These are phyloP conservation scores for Aplysia californica DNA, from an alignment of 1,140 invertebrate genomes.

Conservation along the genomic window DNA sequence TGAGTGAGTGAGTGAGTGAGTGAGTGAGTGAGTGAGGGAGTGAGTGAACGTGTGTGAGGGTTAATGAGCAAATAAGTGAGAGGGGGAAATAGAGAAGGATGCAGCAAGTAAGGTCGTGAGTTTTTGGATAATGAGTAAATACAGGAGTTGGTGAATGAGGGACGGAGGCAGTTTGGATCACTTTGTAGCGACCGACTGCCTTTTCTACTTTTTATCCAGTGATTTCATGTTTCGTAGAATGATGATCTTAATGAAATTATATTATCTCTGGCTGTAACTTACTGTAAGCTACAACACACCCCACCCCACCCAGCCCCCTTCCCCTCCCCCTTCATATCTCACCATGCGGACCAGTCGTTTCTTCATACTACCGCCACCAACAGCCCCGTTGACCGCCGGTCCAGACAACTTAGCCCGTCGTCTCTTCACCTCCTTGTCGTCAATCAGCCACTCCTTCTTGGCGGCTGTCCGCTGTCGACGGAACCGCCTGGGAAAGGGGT, in stretches of 20 bases:
- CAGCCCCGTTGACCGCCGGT: not conserved
- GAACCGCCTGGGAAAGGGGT: not conserved
- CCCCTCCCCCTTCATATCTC: conserved; percentile 2
- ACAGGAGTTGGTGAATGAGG: not conserved
- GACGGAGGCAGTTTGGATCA: too few relatives aligned
- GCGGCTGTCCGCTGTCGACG: not conserved
- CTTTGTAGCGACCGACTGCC: too few relatives aligned
- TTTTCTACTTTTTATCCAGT: too few relatives aligned
- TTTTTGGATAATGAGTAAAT: not conserved
- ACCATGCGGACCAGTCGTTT: conserved; percentile 11
- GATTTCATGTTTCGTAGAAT: too few relatives aligned
- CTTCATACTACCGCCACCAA: not conserved
- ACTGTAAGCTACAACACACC: not conserved
- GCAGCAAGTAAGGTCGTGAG: not conserved
- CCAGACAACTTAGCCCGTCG: conserved; percentile 2
- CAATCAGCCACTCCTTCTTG: conserved; percentile 6
- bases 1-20: not conserved
- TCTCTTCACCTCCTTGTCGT: conserved; percentile 14
- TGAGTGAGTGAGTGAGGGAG: too few relatives aligned
- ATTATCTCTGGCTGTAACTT: too few relatives aligned
- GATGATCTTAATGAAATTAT: too few relatives aligned
- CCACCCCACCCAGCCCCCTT: not conserved
- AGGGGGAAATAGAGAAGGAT: not conserved
- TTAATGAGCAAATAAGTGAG: not conserved
- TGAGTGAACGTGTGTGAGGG: too few relatives aligned